Evolutionary conservation across 2,113 vertebrate genomes (phyloP).

Genomic region (Trematocara zebra): DNA sequence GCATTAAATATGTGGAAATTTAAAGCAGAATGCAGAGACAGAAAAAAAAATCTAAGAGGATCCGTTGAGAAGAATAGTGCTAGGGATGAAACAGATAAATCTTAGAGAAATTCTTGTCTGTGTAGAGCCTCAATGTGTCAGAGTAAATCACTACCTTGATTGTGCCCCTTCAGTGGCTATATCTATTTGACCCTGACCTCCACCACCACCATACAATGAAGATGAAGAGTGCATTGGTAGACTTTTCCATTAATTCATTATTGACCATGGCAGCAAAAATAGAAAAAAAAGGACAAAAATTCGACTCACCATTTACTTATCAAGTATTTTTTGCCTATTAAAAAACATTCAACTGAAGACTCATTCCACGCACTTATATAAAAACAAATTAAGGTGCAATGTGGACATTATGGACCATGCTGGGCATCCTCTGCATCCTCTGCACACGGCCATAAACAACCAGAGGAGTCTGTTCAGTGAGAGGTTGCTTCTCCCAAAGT

Average conservation of each 20-base stretch:
- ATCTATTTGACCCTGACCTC: neutral
- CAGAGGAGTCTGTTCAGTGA: too few species aligned
- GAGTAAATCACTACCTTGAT: neutral
- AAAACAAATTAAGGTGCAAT: too few species aligned
- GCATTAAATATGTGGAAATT: neutral
- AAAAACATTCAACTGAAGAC: too few species aligned
- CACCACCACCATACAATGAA: neutral
- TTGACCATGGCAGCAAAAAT: neutral
- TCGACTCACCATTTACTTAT: too few species aligned
- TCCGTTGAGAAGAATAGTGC: neutral
- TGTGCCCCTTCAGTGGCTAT: too few species aligned
- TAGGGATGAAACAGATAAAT: neutral
- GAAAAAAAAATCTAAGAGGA: neutral
- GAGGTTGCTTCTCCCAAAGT: too few species aligned
- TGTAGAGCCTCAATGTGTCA: neutral
- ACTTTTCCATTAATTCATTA: neutral
- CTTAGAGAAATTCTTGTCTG: neutral
- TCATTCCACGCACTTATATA: too few species aligned
- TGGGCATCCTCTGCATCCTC: too few species aligned
- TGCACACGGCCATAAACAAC: too few species aligned
- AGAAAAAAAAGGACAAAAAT: too few species aligned
- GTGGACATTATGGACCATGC: too few species aligned
- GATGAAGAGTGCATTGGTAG: accelerated
- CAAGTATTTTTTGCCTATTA: too few species aligned
- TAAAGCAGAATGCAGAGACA: neutral